Conservation (phyloP, 2,113 vertebrate genomes). For the Chaetops frenatus region DNA sequence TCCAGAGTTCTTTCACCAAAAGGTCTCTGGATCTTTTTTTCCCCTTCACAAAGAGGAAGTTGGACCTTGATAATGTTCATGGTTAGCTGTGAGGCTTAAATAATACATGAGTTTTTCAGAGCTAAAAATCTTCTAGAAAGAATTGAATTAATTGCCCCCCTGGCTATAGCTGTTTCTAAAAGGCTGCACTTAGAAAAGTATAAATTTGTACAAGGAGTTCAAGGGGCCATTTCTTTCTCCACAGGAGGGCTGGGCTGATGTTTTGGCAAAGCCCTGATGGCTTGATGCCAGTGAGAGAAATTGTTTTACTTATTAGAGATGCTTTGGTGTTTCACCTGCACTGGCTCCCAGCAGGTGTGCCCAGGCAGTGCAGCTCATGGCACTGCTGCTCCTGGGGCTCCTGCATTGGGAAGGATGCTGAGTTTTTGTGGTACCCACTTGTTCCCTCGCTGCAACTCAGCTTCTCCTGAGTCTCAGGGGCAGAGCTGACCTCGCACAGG, state of each 20-base stretch:
- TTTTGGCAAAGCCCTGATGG: neutral
- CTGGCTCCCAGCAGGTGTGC: neutral
- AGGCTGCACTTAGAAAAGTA: neutral
- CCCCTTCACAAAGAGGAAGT: neutral
- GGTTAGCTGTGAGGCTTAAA: neutral
- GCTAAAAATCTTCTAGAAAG: slow-evolving; percentile 5
- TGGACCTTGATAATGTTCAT: neutral
- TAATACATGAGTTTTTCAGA: slow-evolving; percentile 12
- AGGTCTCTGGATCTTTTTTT: neutral
- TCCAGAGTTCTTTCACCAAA: neutral
- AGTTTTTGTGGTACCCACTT: fast-evolving
- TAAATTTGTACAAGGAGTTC: neutral
- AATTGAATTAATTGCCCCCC: slow-evolving; percentile 34
- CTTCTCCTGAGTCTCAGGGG: neutral
- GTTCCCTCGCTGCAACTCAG: fast-evolving
- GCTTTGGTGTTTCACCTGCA: neutral
- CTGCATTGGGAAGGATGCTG: fast-evolving
- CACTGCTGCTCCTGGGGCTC: neutral
- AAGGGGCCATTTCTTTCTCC: neutral
- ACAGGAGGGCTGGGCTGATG: neutral
- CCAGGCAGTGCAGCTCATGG: neutral
- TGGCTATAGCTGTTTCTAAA: neutral
- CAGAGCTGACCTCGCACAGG: fast-evolving
- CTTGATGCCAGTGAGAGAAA: neutral
- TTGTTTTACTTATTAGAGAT: neutral